A percentile compares a stretch with the other conserved stretches of the same genome.
Evolutionary conservation across 2,888 invertebrate species (phyloP).

Genomic region (Bombyx huttoni): DNA sequence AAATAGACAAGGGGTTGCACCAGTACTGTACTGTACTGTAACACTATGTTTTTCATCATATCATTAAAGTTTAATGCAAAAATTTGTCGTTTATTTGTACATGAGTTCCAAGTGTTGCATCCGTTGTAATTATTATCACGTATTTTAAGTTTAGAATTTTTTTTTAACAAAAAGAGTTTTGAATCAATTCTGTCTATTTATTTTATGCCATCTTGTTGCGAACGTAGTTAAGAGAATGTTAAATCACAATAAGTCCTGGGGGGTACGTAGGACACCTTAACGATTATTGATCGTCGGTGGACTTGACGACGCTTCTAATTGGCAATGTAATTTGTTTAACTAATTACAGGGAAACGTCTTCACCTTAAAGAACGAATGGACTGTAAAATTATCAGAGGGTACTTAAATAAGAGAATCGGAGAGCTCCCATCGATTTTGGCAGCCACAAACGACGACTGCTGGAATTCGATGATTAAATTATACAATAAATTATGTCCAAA

Average conservation of each 20-base stretch:
- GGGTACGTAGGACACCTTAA: neutral
- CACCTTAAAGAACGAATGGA: constrained; percentile 15
- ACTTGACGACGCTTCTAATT: constrained; percentile 20
- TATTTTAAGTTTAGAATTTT: no score
- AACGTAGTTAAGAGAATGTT: neutral
- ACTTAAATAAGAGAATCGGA: constrained; percentile 8
- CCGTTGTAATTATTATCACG: no score
- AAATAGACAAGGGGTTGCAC: no score
- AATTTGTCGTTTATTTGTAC: no score
- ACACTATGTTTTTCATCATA: no score
- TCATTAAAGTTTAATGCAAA: no score
- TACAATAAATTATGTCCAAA: neutral
- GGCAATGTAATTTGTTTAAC: constrained; percentile 31
- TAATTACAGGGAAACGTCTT: constrained; percentile 31
- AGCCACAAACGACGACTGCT: neutral
- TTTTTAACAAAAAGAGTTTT: no score
- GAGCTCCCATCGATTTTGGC: neutral
- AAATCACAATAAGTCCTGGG: neutral
- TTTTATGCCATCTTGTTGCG: no score
- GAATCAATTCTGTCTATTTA: no score
- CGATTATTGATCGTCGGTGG: constrained; percentile 10
- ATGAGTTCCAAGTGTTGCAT: no score
- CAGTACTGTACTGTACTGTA: no score
- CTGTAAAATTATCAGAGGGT: constrained; percentile 8
- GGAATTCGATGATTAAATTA: neutral